phyloP scores from a whole-genome alignment of 1,140 invertebrate genomes.

The Globodera rostochiensis region DNA sequence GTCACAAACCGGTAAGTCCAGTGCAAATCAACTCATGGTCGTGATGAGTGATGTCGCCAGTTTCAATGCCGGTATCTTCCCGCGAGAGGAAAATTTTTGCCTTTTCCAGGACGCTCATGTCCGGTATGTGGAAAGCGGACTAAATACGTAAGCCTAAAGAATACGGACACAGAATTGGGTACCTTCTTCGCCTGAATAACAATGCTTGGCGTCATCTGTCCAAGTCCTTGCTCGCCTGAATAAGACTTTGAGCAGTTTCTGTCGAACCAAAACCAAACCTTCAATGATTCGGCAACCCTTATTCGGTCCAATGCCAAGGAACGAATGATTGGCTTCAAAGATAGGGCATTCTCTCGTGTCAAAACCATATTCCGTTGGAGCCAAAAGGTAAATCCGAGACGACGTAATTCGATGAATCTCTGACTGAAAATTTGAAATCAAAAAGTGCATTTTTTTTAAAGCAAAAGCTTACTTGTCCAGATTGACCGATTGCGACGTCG shows the following conservation, averaged over 20 bases:
- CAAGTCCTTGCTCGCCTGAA: background rate
- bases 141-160: background rate
- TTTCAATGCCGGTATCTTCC: background rate
- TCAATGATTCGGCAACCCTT: constrained; percentile 16
- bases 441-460: background rate
- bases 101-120: background rate
- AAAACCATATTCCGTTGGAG: constrained; percentile 1
- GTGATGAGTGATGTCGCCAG: background rate
- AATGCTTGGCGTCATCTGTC: background rate
- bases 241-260: background rate
- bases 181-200: constrained; percentile 19
- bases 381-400: constrained; percentile 5
- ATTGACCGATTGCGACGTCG: background rate
- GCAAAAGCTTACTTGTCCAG: background rate
- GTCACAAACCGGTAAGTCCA: background rate
- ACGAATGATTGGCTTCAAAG: background rate
- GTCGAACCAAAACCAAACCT: background rate
- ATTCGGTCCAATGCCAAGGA: constrained; percentile 11
- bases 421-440: background rate
- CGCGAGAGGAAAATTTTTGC: background rate
- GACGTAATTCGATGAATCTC: background rate
- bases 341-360: background rate
- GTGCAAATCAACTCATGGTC: background rate
- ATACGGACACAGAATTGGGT: background rate
- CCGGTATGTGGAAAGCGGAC: constrained; percentile 5